Evolutionary conservation across 92 coral and sea anemone species (phyloP).

Genomic region (Porites divaricata): DNA sequence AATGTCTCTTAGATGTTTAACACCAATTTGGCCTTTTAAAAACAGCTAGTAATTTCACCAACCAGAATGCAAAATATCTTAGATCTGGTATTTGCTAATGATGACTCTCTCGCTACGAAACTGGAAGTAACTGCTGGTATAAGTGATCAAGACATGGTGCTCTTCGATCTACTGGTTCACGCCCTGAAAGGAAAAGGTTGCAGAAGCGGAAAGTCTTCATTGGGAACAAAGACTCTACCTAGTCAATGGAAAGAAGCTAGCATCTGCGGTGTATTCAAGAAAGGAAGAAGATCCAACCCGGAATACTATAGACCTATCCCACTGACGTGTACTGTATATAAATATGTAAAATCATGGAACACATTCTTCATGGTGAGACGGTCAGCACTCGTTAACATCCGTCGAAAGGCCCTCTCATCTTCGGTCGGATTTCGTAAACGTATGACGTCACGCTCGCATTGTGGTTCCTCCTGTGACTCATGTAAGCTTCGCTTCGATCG

Average conservation of each 20-base stretch:
- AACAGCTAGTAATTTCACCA: not conserved
- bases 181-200: slow-evolving; percentile 1
- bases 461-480: too few species aligned
- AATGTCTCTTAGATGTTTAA: not conserved
- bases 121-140: not conserved
- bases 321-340: slow-evolving; percentile 15
- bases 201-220: not conserved
- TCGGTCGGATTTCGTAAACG: too few species aligned
- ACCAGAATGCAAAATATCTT: not conserved
- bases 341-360: slow-evolving; percentile 39
- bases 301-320: not conserved
- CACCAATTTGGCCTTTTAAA: not conserved
- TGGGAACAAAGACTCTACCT: slow-evolving; percentile 13
- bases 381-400: too few species aligned
- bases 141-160: not conserved
- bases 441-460: too few species aligned
- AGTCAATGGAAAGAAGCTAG: slow-evolving; percentile 33
- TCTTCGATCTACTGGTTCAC: slow-evolving; percentile 1
- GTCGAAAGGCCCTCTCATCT: too few species aligned
- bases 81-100: not conserved
- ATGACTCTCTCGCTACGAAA: not conserved
- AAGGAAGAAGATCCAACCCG: slow-evolving; percentile 35
- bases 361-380: too few species aligned
- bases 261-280: slow-evolving; percentile 29
- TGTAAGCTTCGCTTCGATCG: too few species aligned